These are phyloP conservation scores for Xenopus laevis DNA, from an alignment of 2,113 vertebrate genomes.

Conservation along the genomic window DNA sequence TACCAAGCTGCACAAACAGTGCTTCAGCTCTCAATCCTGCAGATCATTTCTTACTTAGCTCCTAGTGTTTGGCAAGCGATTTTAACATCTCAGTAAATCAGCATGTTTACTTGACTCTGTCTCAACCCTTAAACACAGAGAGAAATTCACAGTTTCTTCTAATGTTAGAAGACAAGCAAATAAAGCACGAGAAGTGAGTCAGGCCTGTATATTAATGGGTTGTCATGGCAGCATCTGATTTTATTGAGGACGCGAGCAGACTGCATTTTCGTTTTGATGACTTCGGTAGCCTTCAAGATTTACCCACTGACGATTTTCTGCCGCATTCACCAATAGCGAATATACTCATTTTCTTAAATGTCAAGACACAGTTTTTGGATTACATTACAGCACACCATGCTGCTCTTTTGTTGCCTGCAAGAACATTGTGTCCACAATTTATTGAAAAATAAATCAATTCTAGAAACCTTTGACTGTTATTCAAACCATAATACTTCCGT, in stretches of 20 bases:
- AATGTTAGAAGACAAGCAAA: slow-evolving; percentile 27
- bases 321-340: slow-evolving; percentile 8
- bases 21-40: neutral
- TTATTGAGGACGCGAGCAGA: slow-evolving; percentile 1
- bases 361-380: slow-evolving; percentile 17
- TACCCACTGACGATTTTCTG: slow-evolving; percentile 27
- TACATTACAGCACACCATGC: neutral
- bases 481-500: neutral
- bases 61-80: neutral
- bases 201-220: slow-evolving; percentile 31
- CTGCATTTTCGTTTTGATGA: slow-evolving; percentile 4
- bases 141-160: slow-evolving; percentile 9
- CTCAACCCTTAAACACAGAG: neutral
- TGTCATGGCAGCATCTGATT: slow-evolving; percentile 23
- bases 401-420: slow-evolving; percentile 21
- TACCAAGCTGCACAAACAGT: too few species aligned
- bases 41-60: neutral
- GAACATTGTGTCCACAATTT: slow-evolving; percentile 23
- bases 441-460: neutral
- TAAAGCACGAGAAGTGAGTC: slow-evolving; percentile 6
- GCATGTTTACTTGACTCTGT: slow-evolving; percentile 13
- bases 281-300: neutral
- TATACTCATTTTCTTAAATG: slow-evolving; percentile 29
- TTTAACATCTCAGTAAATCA: slow-evolving; percentile 22
- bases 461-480: neutral